Evolutionary conservation across 1,140 invertebrate genomes (phyloP).

Genomic region (Drosophila nigromelanica): DNA sequence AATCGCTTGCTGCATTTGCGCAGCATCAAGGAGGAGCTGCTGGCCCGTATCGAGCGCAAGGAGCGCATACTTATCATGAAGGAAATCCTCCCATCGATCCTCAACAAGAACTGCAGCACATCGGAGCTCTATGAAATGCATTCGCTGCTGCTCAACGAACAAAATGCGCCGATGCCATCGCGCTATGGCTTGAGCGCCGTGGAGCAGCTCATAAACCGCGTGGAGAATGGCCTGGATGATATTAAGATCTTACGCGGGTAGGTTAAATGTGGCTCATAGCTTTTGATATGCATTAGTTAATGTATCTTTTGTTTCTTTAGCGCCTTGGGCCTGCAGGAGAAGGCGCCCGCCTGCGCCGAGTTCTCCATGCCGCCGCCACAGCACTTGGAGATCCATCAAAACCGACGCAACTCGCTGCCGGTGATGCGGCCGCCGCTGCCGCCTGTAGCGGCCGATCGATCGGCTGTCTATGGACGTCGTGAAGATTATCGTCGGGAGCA

Average conservation of each 20-base stretch:
- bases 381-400: conserved; percentile 17
- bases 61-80: conserved; percentile 46
- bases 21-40: conserved; percentile 52
- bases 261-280: not conserved
- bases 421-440: conserved; percentile 16
- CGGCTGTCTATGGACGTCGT: conserved; percentile 14
- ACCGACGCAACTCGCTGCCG: conserved; percentile 33
- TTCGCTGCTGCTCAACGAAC: conserved; percentile 38
- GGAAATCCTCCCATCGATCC: conserved; percentile 44
- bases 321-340: conserved; percentile 28
- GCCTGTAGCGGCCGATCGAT: not conserved
- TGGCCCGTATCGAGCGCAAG: conserved; percentile 41
- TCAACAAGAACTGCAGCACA: conserved; percentile 44
- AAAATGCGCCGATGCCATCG: conserved; percentile 16
- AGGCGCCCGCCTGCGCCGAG: not conserved
- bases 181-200: conserved; percentile 14
- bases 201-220: conserved; percentile 33
- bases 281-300: not conserved
- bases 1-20: conserved; percentile 62
- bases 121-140: conserved; percentile 54
- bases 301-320: conserved; percentile 10
- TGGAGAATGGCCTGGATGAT: conserved; percentile 38
- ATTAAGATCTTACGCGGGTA: conserved; percentile 45
- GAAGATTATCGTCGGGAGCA: conserved; percentile 21
- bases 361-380: not conserved